These are phyloP conservation scores for Thereva unica DNA, from an alignment of 2,888 invertebrate genomes.

Conservation along the genomic window DNA sequence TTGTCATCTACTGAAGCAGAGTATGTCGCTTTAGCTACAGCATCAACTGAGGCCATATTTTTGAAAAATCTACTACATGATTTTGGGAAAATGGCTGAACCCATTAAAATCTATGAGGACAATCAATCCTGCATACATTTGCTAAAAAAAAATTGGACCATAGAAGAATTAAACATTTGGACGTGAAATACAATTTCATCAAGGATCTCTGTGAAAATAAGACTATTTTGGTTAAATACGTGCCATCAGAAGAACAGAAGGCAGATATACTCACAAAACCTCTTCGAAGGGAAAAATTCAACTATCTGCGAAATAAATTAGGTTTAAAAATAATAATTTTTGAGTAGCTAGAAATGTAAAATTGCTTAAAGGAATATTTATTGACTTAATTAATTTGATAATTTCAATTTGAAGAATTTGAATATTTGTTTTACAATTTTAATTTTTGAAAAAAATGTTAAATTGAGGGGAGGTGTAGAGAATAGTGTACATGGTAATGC, in stretches of 20 bases:
- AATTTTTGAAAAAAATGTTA: too few relatives aligned
- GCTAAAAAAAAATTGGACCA: slow-evolving; percentile 2
- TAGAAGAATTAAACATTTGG: neutral
- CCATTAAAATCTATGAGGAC: slow-evolving; percentile 3
- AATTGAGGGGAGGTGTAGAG: too few relatives aligned
- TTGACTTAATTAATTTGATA: too few relatives aligned
- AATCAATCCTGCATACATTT: slow-evolving; percentile 19
- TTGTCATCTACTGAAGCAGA: too few relatives aligned
- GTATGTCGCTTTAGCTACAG: too few relatives aligned
- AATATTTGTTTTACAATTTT: too few relatives aligned
- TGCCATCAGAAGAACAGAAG: neutral
- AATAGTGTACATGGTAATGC: too few relatives aligned
- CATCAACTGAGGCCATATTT: too few relatives aligned
- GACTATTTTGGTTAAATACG: slow-evolving; percentile 2
- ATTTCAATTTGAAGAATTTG: too few relatives aligned
- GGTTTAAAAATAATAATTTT: too few relatives aligned
- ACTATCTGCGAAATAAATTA: neutral
- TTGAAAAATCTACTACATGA: slow-evolving; percentile 8
- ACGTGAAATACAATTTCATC: slow-evolving; percentile 9
- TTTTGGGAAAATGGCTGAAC: neutral
- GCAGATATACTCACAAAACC: neutral
- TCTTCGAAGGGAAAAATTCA: neutral
- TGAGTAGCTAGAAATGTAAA: too few relatives aligned
- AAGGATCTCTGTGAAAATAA: neutral
- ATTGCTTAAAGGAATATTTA: too few relatives aligned